Evolutionary conservation across 2,113 vertebrate species (phyloP).

Genomic region (Varanus salvator): DNA sequence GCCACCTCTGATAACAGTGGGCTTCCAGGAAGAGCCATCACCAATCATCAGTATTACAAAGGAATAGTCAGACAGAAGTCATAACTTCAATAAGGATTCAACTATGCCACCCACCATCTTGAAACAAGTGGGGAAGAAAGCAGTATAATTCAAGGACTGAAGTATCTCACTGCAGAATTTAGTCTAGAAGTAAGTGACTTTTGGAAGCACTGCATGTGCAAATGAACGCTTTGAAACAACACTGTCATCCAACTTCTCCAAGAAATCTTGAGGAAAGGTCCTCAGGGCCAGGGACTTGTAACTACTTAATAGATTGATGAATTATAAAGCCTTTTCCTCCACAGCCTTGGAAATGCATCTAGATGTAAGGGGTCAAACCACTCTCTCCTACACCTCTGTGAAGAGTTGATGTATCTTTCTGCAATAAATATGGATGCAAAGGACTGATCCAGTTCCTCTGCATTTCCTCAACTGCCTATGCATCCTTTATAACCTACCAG

Average conservation of each 20-base stretch:
- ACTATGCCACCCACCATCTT: background rate
- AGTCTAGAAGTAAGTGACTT: background rate
- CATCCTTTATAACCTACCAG: background rate
- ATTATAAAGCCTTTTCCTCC: background rate
- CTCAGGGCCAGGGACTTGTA: background rate
- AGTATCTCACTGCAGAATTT: background rate
- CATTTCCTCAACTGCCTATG: background rate
- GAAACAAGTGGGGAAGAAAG: background rate
- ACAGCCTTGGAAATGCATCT: background rate
- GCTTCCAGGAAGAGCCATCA: background rate
- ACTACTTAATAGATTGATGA: background rate
- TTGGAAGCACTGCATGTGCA: background rate
- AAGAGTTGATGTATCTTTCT: background rate
- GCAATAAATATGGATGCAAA: background rate
- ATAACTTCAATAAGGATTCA: background rate
- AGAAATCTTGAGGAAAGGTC: background rate
- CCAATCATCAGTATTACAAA: background rate
- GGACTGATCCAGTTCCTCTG: background rate
- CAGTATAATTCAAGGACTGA: too few relatives aligned
- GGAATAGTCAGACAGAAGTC: background rate
- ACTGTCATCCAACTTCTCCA: background rate
- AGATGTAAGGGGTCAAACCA: background rate
- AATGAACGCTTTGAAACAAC: background rate
- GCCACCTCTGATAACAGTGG: background rate
- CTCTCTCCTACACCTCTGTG: background rate